Base-by-base conservation (phyloP, 2,113 vertebrate species). In the Strigops habroptila region DNA sequence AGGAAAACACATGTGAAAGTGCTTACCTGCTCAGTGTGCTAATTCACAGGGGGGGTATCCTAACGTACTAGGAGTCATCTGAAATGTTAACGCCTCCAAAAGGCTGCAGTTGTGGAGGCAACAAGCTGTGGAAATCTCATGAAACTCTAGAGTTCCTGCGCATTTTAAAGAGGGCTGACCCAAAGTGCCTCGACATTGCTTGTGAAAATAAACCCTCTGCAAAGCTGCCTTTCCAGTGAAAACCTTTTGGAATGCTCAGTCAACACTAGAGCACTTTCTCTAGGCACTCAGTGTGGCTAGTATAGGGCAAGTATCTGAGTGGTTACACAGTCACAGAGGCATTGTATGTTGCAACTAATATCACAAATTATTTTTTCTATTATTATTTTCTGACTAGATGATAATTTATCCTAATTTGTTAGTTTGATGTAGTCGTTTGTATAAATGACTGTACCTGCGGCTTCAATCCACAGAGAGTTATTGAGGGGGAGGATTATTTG, bases 61-160 rank as follows among this genome's bases (percentile, higher is more conserved):
- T 59, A 60, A 78, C 60, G 39, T 60, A 81, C 71, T n/a, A 60
- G 68, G 60, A 64, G n/a, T 24, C 60, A 93, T 83, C 90, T 33
- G 51, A 86, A 93, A 81, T 84, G 52, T 86, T 88, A 86, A 78
- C 62, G 65, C 41, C 28, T 68, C 39, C 55, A 24, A 39, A 90
- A 90, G 43, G 51, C 53, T 9, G 7, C 59, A 78, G 73, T 31
- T 70, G 43, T 46, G 55, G 49, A 46, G 35, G 44, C 39, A 74
- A 13, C 9, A 33, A 84, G 6, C 1, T 51, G 76, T 35, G 52
- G 88, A 86, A 28, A 25, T 75, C 80, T 53, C 51, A 39, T 18
- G 52, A 33, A 75, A 35, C 64, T 82, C 35, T 68, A 10, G 30
- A 80, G 43, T 16, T n/a, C 35, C 48, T 53, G 57, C 60, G 48